These are phyloP conservation scores for Bombyx mandarina DNA, from an alignment of 1,140 invertebrate genomes.

Conservation along the genomic window DNA sequence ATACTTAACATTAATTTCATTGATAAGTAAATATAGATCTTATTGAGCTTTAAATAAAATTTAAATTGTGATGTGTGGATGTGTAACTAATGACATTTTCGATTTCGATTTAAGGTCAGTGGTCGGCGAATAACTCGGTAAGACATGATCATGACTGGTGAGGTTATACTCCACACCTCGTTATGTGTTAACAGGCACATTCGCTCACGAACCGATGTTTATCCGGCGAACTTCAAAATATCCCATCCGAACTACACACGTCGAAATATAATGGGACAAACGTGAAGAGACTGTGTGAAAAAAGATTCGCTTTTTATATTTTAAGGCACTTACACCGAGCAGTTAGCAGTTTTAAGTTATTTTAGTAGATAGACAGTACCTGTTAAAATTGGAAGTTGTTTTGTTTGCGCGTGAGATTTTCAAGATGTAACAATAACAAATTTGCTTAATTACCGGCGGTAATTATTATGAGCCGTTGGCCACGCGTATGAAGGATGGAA, in stretches of 20 bases:
- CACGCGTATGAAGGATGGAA: too few relatives aligned
- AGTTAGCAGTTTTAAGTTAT: too few relatives aligned
- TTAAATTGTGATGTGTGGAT: conserved; percentile 8
- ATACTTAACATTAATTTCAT: conserved; percentile 20
- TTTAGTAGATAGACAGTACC: too few relatives aligned
- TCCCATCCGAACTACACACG: conserved; percentile 31
- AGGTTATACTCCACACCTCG: conserved; percentile 66
- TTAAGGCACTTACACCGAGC: too few relatives aligned
- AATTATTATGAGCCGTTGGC: too few relatives aligned
- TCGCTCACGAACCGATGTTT: conserved; percentile 66
- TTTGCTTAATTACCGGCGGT: too few relatives aligned
- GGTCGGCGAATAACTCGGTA: conserved; percentile 63
- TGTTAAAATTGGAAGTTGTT: too few relatives aligned
- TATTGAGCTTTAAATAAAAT: conserved; percentile 12
- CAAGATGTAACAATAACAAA: too few relatives aligned
- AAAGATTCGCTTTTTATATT: conserved; percentile 16
- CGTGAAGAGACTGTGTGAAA: conserved; percentile 31
- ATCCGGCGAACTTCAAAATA: conserved; percentile 60
- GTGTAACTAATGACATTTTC: conserved; percentile 26
- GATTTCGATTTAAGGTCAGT: conserved; percentile 42
- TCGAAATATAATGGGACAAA: conserved; percentile 56
- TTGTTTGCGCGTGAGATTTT: too few relatives aligned
- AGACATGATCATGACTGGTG: conserved; percentile 69
- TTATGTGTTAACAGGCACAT: conserved; percentile 68
- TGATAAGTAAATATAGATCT: conserved; percentile 17